Evolutionary conservation across 2,888 invertebrate species (phyloP), one percentile per base, ranked within the genome.

Genomic region (Coremacera marginata): DNA sequence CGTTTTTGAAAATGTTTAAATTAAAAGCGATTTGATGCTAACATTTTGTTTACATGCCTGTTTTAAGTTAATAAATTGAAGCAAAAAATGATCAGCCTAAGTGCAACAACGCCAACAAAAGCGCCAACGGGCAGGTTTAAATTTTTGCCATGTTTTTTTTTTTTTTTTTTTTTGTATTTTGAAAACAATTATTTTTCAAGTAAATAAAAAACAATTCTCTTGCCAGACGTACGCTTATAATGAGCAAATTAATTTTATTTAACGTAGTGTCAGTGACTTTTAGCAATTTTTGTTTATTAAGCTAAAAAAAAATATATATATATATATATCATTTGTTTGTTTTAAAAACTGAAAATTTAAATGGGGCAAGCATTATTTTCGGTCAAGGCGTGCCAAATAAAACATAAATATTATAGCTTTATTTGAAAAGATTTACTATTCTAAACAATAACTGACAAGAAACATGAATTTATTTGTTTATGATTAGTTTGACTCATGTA

Each of bases 391-490:
- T 22, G 19, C 55, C 55, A 55, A 55, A 55, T 19, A 55, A 22
- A 55, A 55, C 44, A 44, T 44, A 11, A 44, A 44, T 14, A 44
- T 44, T 44, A 44, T 44, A 1, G 44, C 1, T 44, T 44, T 44
- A 44, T 44, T 44, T 44, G 7, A 44, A 44, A 44, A 44, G 44
- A 44, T 44, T 44, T 1, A 44, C 34, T 63, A 16, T 65, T 65
- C 68, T 22, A 68, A 51, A 51, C 63, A 63, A 34, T 34, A 60
- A 37, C 71, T 71, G 71, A 60, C 71, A 71, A 37, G 37, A 71
- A 71, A 70, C 70, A 70, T 37, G 71, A 44, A 11, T 60, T 60
- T 16, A 55, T 55, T 52, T 70, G 70, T 70, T 57, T 68, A 68
- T 51, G 16, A 27, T 11, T 22, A 5, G 51, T 16, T 55, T 70